phyloP scores from a whole-genome alignment of 2,888 invertebrate genomes.

The Rhamphomyia laevipes region DNA sequence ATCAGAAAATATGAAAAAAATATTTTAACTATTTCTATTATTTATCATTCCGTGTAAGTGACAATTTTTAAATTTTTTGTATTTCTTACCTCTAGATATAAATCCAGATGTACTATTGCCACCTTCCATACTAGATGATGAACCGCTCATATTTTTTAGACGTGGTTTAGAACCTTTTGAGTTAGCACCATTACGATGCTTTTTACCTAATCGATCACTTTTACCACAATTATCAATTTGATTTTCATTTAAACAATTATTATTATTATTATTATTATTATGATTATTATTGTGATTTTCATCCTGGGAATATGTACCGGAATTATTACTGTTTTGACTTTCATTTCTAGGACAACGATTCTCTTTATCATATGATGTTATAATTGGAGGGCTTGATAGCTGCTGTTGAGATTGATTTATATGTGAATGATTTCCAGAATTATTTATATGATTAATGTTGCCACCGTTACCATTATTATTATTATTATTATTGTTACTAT shows the following conservation, averaged over 20 bases:
- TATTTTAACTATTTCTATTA: too few relatives aligned
- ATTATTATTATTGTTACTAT: conserved; percentile 12
- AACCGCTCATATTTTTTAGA: conserved; percentile 35
- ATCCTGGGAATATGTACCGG: conserved; percentile 24
- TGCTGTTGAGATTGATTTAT: conserved; percentile 12
- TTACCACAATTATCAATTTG: conserved; percentile 17
- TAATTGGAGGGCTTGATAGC: conserved; percentile 14
- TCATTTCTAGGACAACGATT: conserved; percentile 27
- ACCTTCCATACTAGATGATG: conserved; percentile 39
- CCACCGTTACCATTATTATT: conserved; percentile 13
- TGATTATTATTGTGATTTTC: conserved; percentile 22
- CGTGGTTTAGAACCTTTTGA: conserved; percentile 36
- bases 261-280: conserved; percentile 16
- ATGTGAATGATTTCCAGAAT: conserved; percentile 18
- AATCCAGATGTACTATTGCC: conserved; percentile 43
- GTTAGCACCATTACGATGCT: conserved; percentile 35
- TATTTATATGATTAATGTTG: conserved; percentile 13
- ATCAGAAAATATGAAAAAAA: too few relatives aligned
- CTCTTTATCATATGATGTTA: conserved; percentile 27
- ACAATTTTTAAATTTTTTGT: conserved; percentile 4
- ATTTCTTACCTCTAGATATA: conserved; percentile 42
- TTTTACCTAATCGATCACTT: conserved; percentile 26
- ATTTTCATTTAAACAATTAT: conserved; percentile 21
- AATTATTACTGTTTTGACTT: conserved; percentile 25
- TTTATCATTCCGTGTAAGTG: neutral